phyloP scores from a whole-genome alignment of 2,113 vertebrate species.

The Calonectris borealis region DNA sequence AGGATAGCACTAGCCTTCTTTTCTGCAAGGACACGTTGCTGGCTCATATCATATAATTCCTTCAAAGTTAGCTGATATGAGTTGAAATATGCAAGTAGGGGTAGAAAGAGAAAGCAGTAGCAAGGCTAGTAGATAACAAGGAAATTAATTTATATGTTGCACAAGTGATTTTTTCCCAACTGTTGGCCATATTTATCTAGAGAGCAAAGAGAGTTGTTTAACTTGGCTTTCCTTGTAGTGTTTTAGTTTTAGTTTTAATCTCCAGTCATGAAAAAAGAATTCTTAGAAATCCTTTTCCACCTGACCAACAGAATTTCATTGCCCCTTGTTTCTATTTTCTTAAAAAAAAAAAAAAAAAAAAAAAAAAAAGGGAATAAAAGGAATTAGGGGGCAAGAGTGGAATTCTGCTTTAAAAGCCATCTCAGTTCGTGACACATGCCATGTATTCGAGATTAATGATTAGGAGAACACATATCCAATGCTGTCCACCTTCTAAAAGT shows the following conservation, averaged over 20 bases:
- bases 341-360: rapidly evolving
- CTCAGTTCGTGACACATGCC: background rate
- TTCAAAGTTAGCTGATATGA: background rate
- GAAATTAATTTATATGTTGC: background rate
- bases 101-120: background rate
- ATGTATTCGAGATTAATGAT: background rate
- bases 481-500: background rate
- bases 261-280: background rate
- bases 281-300: background rate
- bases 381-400: background rate
- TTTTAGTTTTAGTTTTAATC: background rate
- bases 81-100: background rate
- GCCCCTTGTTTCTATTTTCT: background rate
- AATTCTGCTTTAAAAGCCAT: background rate
- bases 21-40: background rate
- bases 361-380: background rate
- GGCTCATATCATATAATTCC: background rate
- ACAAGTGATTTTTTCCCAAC: background rate
- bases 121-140: background rate
- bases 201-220: background rate
- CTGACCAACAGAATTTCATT: background rate
- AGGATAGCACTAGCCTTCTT: background rate
- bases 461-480: background rate
- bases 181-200: background rate
- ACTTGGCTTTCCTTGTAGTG: background rate